Percentiles rank a stretch among this genome's conserved stretches.
phyloP scores from a whole-genome alignment of 2,113 vertebrate species.

The Elanus axillaris region DNA sequence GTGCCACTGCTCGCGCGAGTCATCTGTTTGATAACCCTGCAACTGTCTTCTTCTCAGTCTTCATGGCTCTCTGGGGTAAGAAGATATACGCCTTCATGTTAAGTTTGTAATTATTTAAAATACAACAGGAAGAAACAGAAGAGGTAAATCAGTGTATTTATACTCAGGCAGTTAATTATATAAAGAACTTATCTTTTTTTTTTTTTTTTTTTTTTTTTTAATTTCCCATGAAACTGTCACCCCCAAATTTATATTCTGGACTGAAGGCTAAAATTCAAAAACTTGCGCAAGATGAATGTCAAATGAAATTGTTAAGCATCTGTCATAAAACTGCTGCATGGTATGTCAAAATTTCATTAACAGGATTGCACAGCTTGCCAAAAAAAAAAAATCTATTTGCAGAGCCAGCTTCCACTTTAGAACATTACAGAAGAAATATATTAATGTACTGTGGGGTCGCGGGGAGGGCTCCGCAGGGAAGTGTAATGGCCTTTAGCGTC shows the following conservation, averaged over 20 bases:
- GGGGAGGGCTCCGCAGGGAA: background rate
- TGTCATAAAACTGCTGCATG: conserved; percentile 63
- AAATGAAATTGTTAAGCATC: conserved; percentile 60
- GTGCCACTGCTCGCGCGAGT: conserved; percentile 91
- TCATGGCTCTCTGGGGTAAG: conserved; percentile 98
- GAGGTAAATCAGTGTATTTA: conserved; percentile 41
- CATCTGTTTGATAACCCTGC: conserved; percentile 97
- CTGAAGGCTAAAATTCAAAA: conserved; percentile 51
- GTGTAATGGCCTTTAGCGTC: conserved; percentile 25
- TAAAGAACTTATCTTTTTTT: background rate
- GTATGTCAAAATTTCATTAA: conserved; percentile 65
- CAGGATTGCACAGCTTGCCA: conserved; percentile 44
- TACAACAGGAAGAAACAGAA: conserved; percentile 29
- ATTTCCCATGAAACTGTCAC: conserved; percentile 33
- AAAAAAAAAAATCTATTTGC: conserved; percentile 3
- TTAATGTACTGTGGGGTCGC: conserved; percentile 6
- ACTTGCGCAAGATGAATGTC: conserved; percentile 44
- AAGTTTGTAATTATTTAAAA: conserved; percentile 52
- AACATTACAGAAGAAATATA: conserved; percentile 51
- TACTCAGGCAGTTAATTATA: conserved; percentile 41
- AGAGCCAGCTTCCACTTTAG: conserved; percentile 63
- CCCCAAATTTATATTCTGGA: conserved; percentile 53
- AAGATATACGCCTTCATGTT: background rate
- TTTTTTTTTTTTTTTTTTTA: background rate
- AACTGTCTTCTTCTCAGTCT: conserved; percentile 95